Percentiles rank a stretch among this genome's conserved stretches.
These are phyloP conservation scores for Hippotragus niger DNA, from an alignment of 2,113 vertebrate genomes.

Conservation along the genomic window DNA sequence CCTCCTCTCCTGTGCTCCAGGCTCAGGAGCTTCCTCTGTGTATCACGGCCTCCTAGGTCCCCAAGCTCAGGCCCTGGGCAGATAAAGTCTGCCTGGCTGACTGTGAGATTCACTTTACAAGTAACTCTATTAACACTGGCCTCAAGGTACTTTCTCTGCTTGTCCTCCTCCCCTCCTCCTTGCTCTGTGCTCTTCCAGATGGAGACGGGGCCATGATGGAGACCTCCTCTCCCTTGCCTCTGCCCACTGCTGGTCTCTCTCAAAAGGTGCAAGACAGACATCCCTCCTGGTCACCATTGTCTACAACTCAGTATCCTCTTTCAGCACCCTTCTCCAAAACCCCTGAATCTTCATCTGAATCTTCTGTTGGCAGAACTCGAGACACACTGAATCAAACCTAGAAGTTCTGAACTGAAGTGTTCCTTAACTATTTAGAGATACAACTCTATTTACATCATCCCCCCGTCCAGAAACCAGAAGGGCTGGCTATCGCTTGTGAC, in stretches of 20 bases:
- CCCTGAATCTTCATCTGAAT: neutral
- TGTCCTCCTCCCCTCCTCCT: neutral
- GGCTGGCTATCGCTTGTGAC: neutral
- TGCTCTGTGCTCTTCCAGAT: neutral
- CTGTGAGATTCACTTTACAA: neutral
- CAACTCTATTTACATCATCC: neutral
- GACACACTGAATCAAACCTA: neutral
- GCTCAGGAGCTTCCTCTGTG: neutral
- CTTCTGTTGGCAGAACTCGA: neutral
- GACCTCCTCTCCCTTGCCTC: neutral
- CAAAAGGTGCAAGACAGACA: neutral
- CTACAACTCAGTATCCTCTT: neutral
- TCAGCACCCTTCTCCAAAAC: neutral
- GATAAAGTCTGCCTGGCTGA: neutral
- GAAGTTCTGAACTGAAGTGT: neutral
- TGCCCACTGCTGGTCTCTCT: neutral
- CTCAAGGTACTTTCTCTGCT: neutral
- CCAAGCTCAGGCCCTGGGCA: neutral
- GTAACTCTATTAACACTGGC: neutral
- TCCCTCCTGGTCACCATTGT: no score
- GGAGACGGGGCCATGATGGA: neutral
- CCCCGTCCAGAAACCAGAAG: neutral
- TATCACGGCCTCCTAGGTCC: neutral
- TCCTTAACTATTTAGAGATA: neutral
- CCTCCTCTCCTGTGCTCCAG: neutral